Percentiles rank a stretch among this genome's conserved stretches.
phyloP scores from a whole-genome alignment of 2,113 vertebrate genomes.

The Sorex fumeus region DNA sequence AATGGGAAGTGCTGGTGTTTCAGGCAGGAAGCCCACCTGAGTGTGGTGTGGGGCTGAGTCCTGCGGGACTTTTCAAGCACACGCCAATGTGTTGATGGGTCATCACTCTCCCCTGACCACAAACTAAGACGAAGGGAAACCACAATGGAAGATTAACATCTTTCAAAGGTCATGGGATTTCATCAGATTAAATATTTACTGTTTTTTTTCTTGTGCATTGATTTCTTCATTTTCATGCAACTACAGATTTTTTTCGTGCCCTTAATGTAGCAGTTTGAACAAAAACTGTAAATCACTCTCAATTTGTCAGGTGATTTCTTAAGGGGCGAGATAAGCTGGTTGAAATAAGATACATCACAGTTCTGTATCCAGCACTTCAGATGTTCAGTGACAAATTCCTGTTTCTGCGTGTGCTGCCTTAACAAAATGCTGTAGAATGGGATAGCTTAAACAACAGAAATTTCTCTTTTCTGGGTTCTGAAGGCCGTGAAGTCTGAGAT shows the following conservation, averaged over 20 bases:
- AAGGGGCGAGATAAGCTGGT: not conserved
- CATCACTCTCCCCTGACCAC: not conserved
- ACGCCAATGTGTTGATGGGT: not conserved
- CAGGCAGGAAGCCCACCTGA: not conserved
- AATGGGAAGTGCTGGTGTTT: not conserved
- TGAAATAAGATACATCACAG: not conserved
- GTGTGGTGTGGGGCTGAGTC: not conserved
- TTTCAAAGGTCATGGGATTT: conserved; percentile 53
- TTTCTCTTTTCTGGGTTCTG: not conserved
- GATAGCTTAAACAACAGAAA: not conserved
- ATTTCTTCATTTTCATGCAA: conserved; percentile 63
- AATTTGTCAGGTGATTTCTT: conserved; percentile 25
- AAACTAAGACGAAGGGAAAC: conserved; percentile 37
- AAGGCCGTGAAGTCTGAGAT: not conserved
- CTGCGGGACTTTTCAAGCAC: not conserved
- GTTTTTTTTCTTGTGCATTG: not conserved
- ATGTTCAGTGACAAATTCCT: not conserved
- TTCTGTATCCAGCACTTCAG: not conserved
- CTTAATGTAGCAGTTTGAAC: conserved; percentile 10
- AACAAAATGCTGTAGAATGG: too few species aligned
- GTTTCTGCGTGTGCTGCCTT: not conserved
- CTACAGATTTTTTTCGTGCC: conserved; percentile 45
- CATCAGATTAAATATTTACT: conserved; percentile 48
- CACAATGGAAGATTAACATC: not conserved
- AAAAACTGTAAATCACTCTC: conserved; percentile 33